phyloP scores from a whole-genome alignment of 2,797 vertebrate genomes.

The Decapterus maruadsi region DNA sequence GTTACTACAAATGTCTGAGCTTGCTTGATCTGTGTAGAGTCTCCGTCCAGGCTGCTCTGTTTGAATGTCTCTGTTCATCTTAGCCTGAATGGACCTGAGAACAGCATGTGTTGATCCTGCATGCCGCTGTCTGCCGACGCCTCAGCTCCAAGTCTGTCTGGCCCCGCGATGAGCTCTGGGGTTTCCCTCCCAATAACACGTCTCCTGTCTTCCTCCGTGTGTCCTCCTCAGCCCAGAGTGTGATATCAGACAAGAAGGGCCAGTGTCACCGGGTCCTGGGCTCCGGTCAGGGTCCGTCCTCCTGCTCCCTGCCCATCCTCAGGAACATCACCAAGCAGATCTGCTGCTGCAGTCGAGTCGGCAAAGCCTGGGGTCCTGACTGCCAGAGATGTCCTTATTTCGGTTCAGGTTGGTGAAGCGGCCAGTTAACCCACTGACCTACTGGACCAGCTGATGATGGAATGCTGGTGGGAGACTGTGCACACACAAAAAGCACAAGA shows the following conservation, averaged over 20 bases:
- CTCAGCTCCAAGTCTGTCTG: neutral
- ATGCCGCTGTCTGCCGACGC: slow-evolving; percentile 20
- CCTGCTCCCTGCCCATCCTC: slow-evolving; percentile 91
- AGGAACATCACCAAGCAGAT: slow-evolving; percentile 97
- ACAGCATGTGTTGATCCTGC: slow-evolving; percentile 56
- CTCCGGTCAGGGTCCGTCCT: slow-evolving; percentile 72
- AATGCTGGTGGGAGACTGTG: neutral
- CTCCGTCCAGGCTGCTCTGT: neutral
- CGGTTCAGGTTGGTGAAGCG: slow-evolving; percentile 88
- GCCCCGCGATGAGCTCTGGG: neutral
- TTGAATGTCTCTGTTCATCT: neutral
- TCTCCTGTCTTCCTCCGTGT: neutral
- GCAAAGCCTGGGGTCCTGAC: slow-evolving; percentile 92
- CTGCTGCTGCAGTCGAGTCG: slow-evolving; percentile 98
- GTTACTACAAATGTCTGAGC: neutral
- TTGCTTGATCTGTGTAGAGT: slow-evolving; percentile 25
- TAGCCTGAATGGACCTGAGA: neutral
- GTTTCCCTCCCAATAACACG: neutral
- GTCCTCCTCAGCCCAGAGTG: slow-evolving; percentile 86
- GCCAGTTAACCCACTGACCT: neutral
- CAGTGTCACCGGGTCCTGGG: slow-evolving; percentile 91
- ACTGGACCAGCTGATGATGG: neutral
- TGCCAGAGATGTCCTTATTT: slow-evolving; percentile 93
- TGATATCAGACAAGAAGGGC: slow-evolving; percentile 91
- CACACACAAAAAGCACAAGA: no score